phyloP scores from a whole-genome alignment of 2,888 invertebrate species.

The Yponomeuta plumbellus region DNA sequence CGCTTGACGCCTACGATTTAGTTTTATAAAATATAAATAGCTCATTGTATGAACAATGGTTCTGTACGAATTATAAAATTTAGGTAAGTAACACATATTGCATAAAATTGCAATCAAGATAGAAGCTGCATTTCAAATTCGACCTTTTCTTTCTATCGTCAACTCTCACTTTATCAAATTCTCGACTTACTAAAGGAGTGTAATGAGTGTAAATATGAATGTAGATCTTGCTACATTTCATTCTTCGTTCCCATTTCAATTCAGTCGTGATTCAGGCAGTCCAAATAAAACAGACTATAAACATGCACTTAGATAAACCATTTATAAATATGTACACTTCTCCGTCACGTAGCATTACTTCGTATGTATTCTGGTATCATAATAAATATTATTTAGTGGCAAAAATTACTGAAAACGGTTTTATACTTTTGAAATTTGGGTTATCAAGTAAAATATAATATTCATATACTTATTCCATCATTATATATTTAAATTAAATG shows the following conservation, averaged over 20 bases:
- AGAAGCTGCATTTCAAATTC: background rate
- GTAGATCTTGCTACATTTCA: background rate
- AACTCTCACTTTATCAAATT: background rate
- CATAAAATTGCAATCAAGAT: background rate
- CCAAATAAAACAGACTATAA: conserved; percentile 2
- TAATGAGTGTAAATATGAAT: conserved; percentile 2
- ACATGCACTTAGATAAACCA: conserved; percentile 10
- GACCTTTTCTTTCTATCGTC: background rate
- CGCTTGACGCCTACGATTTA: too few relatives aligned
- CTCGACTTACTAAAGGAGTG: background rate
- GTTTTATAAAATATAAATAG: too few relatives aligned
- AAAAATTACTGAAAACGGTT: conserved; percentile 1
- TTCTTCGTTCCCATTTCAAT: background rate
- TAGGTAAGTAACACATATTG: background rate
- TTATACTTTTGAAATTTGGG: background rate
- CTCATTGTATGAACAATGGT: too few relatives aligned
- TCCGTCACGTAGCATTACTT: conserved; percentile 10
- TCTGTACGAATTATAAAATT: background rate
- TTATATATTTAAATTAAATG: conserved; percentile 1
- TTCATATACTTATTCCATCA: background rate
- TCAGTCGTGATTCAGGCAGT: background rate
- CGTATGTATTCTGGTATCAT: conserved; percentile 11
- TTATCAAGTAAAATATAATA: conserved; percentile 4
- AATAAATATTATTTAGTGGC: conserved; percentile 1
- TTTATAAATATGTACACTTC: conserved; percentile 12